Base-by-base conservation (phyloP, 2,113 vertebrate genomes). In the Petromus typicus region DNA sequence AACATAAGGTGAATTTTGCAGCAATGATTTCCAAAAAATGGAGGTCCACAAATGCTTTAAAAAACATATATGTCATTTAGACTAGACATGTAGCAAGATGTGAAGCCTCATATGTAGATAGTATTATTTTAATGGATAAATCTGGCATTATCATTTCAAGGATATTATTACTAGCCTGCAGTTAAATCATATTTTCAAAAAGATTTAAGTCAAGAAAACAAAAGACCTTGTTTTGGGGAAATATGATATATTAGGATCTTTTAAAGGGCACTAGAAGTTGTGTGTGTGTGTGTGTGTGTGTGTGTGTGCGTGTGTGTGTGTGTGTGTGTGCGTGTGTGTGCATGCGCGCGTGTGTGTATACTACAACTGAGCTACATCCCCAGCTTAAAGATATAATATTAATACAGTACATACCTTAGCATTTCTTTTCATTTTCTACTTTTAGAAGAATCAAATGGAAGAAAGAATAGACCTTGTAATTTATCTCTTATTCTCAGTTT, bases 401-500 rank as follows among this genome's bases (percentile, higher is more conserved):
- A 73, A 51, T 13, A 76, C 57, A 13, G 43, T 30, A 37, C 17
- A 66, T 54, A 54, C 37, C 9, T 95, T 61, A 89, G 51, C 48
- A 67, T 91, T 86, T 94, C n/a, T 94, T 96, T 81, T 79, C 10
- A 51, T 11, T 81, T 89, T 84, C 45, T 87, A 34, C 75, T 95
- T 69, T 82, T 76, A 57, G 73, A 61, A 59, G 63, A 84, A 85
- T 92, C 59, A 90, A 83, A 22, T 84, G 14, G 34, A 93, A 80
- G 37, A 71, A 40, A 40, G 66, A 69, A 56, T 56, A 57, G 56
- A 57, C 45, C 22, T 63, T 92, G 25, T 86, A 85, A 67, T 14
- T 90, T 91, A 57, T 12, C 51, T 93, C 32, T 30, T 40, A 25
- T 86, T 92, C 16, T 10, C 25, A 71, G 18, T 92, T 91, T 82